Evolutionary conservation across 53 echinoderm and acorn worm genomes (phyloP), one percentile per base, ranked within the genome.

Genomic region (Henricia sp.): DNA sequence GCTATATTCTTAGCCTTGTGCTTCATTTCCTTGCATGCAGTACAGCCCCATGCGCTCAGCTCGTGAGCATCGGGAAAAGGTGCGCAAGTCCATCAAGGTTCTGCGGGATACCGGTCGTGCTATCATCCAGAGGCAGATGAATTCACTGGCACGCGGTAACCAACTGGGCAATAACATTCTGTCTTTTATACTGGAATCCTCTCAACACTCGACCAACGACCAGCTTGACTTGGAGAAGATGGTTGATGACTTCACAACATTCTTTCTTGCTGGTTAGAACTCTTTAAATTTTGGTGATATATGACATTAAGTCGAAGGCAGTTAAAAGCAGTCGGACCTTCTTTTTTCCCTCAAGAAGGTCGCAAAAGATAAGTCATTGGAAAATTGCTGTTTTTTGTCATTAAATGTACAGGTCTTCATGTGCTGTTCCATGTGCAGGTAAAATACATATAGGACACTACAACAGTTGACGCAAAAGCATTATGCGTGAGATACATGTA

Each of bases 171-270:
- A 87, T 33, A 87, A 91, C 84, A 87, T 91, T 50, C 59, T 91
- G 20, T 65, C 87, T 2, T 74, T 73, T 51, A 85, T 85, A 62
- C 66, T 85, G 3, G 36, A 85, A 51, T 73, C 86, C 3, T 72
- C 82, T 19, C 54, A 83, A 24, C 83, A 39, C 0, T 59, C 75
- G 10, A 0, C 73, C 24, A 28, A 73, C 21, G 87, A 83, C 30
- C 50, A 59, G 5, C 51, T 87, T 20, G 86, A 86, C 12, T 52
- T 82, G 86, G 91, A 91, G n/a, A 84, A 87, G 46, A 91, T 87
- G 83, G 67, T 91, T 28, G 91, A 91, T 53, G 77, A 91, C 23
- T 91, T 91, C 34, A 36, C 83, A 23, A 82, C 87, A 10, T 83
- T 91, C 72, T 91, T 91, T 51, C 34, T 91, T 9, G 91, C 87